Percentiles rank a stretch among this genome's conserved stretches.
Conservation (phyloP, 2,113 vertebrate species). For the Campylomormyrus numenius region DNA sequence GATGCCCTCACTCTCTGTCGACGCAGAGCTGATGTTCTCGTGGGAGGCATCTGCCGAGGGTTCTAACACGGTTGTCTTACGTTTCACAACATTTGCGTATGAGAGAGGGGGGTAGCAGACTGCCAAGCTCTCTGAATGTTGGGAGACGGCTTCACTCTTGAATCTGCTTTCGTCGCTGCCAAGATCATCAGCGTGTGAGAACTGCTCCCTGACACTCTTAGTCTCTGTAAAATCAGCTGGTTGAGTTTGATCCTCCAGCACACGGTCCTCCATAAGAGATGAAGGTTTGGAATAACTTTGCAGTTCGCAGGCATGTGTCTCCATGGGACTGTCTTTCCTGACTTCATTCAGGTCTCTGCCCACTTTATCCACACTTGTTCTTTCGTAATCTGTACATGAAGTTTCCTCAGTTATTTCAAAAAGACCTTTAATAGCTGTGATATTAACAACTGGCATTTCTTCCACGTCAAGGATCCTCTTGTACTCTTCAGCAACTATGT, state of each 20-base stretch:
- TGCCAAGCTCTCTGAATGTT: slow-evolving; percentile 50
- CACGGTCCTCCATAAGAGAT: slow-evolving; percentile 31
- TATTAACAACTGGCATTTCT: slow-evolving; percentile 57
- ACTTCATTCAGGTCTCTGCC: slow-evolving; percentile 52
- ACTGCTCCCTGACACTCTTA: slow-evolving; percentile 53
- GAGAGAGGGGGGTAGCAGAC: slow-evolving; percentile 64
- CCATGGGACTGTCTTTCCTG: slow-evolving; percentile 51
- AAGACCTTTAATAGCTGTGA: slow-evolving; percentile 62
- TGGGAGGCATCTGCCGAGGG: slow-evolving; percentile 60
- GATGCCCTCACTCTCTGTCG: slow-evolving; percentile 73
- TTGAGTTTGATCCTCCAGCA: slow-evolving; percentile 41
- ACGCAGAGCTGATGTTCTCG: slow-evolving; percentile 71
- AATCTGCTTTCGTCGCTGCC: slow-evolving; percentile 56
- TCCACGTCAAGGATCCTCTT: slow-evolving; percentile 50
- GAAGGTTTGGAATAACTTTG: slow-evolving; percentile 43
- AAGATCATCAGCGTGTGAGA: slow-evolving; percentile 60
- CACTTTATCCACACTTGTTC: slow-evolving; percentile 50
- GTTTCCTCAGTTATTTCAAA: slow-evolving; percentile 65
- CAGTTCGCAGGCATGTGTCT: slow-evolving; percentile 43
- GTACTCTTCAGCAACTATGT: slow-evolving; percentile 45
- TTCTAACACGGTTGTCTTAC: slow-evolving; percentile 53
- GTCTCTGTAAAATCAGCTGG: slow-evolving; percentile 53
- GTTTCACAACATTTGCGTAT: slow-evolving; percentile 78
- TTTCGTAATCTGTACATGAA: slow-evolving; percentile 49
- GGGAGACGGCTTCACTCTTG: slow-evolving; percentile 46